Base-by-base conservation (phyloP, 1,140 invertebrate genomes). In the Stenopsyche tienmushanensis region DNA sequence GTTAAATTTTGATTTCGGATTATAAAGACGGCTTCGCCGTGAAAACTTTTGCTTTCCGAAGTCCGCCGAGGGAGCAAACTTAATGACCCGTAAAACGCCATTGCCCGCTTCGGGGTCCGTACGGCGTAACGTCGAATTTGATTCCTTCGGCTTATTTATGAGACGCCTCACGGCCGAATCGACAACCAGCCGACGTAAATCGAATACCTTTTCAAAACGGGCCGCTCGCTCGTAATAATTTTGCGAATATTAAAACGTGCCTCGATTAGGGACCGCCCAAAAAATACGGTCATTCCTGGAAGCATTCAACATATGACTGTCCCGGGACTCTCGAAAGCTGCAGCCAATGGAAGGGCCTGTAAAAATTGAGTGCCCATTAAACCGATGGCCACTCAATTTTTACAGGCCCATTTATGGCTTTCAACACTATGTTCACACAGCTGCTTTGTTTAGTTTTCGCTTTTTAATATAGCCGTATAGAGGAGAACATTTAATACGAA, bases 371-470 rank as follows among this genome's bases (percentile, higher is more conserved):
- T 47, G 44, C 10, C 44, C 18, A 47, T 47, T 47, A 47, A 47
- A 18, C 44, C 7, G 44, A 47, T 20, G 44, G 44, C 44, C 44
- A 47, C 44, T 47, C 44, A 47, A 47, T 47, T 47, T 47, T 47
- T 47, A 47, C 17, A 9, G 17, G 44, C 5, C 44, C 44, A 47
- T 47, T 47, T 47, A 47, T 47, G 7, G 44, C 44, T 47, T 18
- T 47, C 17, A 15, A 18, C 44, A 18, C 17, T 15, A 20, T 20
- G 44, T 47, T 7, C 5, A 34, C 29, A 34, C 5, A 7, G 29
- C 13, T 34, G 44, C 44, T 5, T 5, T 47, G 44, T 47, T 47
- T 47, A 47, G 44, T 47, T 47, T 47, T 47, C 18, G 17, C 8
- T 47, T 47, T 47, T 47, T 47, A 9, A 34, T 13, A 34, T 5